Base-by-base conservation (phyloP, 2,797 vertebrate species). In the Catostomus latipinnis region DNA sequence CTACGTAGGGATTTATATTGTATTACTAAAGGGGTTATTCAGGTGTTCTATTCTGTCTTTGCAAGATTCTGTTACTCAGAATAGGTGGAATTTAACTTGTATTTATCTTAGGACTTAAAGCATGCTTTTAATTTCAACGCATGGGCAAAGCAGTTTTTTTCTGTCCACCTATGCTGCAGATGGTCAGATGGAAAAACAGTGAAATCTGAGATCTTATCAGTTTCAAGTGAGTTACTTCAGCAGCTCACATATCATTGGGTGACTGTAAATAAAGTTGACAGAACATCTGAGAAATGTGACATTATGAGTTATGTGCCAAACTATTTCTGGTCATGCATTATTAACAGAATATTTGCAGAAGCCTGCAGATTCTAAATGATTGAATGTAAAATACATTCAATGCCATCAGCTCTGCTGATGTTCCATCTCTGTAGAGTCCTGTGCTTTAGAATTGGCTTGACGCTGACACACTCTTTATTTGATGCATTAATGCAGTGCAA, bases 111-210 rank as follows among this genome's bases (percentile, higher is more conserved):
- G 6, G 34, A 34, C 34, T 34, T 34, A 3, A 34, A 34, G 34
- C 34, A 34, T 34, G 34, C 34, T 34, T 34, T 34, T 34, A 34
- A 34, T 34, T 34, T 34, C 34, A 34, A 34, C 4, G 34, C 34
- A 34, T 34, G 34, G 34, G 34, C 34, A 34, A 34, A 34, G 34
- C 2, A 34, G 34, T 34, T 16, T 12, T 16, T 22, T 43, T 71
- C 12, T 43, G 53, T 46, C 11, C 48, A 56, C 53, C 4, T 48
- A 62, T 67, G 11, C 57, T n/a, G 62, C 0, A 5, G 6, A 49
- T 8, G 12, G 43, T 67, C 52, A 66, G 45, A 67, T 76, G 74
- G 67, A 34, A 13, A 56, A 65, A 76, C 74, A 67, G 62, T 48
- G 16, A 53, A 53, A 11, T 56, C 5, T 9, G 22, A 56, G 62